Evolutionary conservation across 2,888 invertebrate species (phyloP), one percentile per base, ranked within the genome.

Genomic region (Apantesis nais): DNA sequence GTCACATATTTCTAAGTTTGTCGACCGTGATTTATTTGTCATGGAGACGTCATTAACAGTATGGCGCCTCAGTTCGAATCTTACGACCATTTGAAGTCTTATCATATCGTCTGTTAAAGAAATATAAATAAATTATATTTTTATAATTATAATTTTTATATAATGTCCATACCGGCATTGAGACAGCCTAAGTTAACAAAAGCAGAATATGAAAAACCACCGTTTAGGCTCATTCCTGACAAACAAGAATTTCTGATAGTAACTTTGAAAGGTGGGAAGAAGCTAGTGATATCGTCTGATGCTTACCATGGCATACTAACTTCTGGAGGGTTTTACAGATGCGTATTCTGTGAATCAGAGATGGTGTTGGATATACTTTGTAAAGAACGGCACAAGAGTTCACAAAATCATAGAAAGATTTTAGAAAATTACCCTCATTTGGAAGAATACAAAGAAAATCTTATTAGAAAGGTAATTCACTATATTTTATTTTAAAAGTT

Each of bases 261-360:
- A 29, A 91, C 90, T 61, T 73, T 92, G 48, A 90, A 87, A 73
- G 84, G 82, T 44, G 79, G 84, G 1, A 83, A 72, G 14, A 91
- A 89, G 71, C 80, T 93, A 0, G 92, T 93, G 0, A 83, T 93
- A 0, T 74, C 90, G 3, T 88, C 88, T 0, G 92, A 93, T 68
- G 79, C 88, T 0, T 92, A 91, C 72, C 86, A 93, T 68, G 90
- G 92, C 0, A 86, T 93, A 8, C 68, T 92, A n/a, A 86, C 80
- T 1, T 77, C 78, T 0, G 88, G 87, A 1, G 83, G 85, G 0
- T 75, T 82, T 58, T 89, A 83, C 63, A 87, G 86, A 81, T 92
- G 92, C 68, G 83, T 91, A 0, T 87, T 92, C 63, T 93, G 92
- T 71, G 79, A 75, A 9, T 75, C 64, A 0, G 83, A 88, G 55